Evolutionary conservation across 2,888 invertebrate species (phyloP).

Genomic region (Mesorhabditis belari): DNA sequence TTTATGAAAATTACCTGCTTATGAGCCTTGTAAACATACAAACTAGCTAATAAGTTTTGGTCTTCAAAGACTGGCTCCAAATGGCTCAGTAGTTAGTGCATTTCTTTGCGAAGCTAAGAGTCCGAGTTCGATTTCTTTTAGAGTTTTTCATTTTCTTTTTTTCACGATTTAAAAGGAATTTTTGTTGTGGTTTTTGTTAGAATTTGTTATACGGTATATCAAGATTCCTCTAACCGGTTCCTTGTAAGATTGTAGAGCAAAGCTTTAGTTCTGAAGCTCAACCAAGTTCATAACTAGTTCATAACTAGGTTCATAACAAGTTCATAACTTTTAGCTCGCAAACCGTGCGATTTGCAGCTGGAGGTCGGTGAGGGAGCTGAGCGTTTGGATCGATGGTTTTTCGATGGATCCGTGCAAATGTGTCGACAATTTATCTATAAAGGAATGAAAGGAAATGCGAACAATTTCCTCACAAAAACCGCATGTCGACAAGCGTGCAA

Average conservation of each 20-base stretch:
- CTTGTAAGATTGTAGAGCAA: too few species aligned
- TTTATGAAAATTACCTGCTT: slow-evolving; percentile 1
- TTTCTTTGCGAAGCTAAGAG: too few species aligned
- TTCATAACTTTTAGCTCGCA: slow-evolving; percentile 27
- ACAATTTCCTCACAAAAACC: slow-evolving; percentile 41
- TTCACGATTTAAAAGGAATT: too few species aligned
- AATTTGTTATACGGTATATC: too few species aligned
- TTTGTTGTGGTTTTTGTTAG: too few species aligned
- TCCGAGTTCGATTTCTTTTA: too few species aligned
- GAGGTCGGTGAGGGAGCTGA: slow-evolving; percentile 33
- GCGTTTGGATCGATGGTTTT: slow-evolving; percentile 37
- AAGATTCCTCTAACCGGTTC: too few species aligned
- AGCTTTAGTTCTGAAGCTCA: too few species aligned
- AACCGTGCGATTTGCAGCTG: slow-evolving; percentile 33
- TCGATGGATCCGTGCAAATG: slow-evolving; percentile 38
- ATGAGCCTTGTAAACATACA: not conserved
- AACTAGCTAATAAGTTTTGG: too few species aligned
- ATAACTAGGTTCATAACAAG: not conserved
- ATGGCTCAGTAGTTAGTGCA: too few species aligned
- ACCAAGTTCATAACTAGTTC: not conserved
- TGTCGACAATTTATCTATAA: slow-evolving; percentile 36
- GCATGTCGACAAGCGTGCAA: slow-evolving; percentile 40
- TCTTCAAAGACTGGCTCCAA: too few species aligned
- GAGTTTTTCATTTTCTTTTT: not conserved
- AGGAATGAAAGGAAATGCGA: slow-evolving; percentile 42